Evolutionary conservation across 1,140 invertebrate genomes (phyloP).

Genomic region (Drosophila setifemur): DNA sequence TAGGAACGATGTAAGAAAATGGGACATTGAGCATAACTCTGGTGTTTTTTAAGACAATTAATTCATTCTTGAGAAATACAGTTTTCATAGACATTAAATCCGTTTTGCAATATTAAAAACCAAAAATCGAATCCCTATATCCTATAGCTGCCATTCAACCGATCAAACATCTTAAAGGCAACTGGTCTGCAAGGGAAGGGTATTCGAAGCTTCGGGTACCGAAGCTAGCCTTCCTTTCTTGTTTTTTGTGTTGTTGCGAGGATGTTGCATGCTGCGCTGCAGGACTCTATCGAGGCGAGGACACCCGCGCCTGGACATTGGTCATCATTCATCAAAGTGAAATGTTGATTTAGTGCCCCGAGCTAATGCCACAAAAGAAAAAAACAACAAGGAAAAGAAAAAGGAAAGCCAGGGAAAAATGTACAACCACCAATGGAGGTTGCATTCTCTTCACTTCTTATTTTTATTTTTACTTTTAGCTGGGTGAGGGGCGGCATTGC

Average conservation of each 20-base stretch:
- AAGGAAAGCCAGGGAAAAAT: background rate
- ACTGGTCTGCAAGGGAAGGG: too few species aligned
- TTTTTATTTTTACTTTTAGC: slow-evolving; percentile 6
- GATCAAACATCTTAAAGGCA: too few species aligned
- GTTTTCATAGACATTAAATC: too few species aligned
- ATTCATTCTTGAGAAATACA: too few species aligned
- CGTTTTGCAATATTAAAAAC: too few species aligned
- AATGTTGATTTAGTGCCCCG: slow-evolving; percentile 79
- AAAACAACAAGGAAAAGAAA: background rate
- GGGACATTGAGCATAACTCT: too few species aligned
- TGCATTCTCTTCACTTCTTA: slow-evolving; percentile 19
- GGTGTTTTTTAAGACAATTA: too few species aligned
- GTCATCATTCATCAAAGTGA: slow-evolving; percentile 81
- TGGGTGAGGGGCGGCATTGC: background rate
- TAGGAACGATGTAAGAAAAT: too few species aligned
- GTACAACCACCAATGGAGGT: slow-evolving; percentile 25
- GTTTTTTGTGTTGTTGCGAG: slow-evolving; percentile 19
- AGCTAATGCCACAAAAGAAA: slow-evolving; percentile 30
- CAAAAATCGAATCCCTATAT: too few species aligned
- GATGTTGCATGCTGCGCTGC: slow-evolving; percentile 63
- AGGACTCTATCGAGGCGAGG: slow-evolving; percentile 53
- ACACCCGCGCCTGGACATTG: slow-evolving; percentile 76
- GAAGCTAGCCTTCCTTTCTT: background rate
- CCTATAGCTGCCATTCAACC: too few species aligned
- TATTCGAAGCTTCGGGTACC: too few species aligned